Evolutionary conservation across 1,140 invertebrate species (phyloP), one percentile per base, ranked within the genome.

Genomic region (Drosophila sp.): DNA sequence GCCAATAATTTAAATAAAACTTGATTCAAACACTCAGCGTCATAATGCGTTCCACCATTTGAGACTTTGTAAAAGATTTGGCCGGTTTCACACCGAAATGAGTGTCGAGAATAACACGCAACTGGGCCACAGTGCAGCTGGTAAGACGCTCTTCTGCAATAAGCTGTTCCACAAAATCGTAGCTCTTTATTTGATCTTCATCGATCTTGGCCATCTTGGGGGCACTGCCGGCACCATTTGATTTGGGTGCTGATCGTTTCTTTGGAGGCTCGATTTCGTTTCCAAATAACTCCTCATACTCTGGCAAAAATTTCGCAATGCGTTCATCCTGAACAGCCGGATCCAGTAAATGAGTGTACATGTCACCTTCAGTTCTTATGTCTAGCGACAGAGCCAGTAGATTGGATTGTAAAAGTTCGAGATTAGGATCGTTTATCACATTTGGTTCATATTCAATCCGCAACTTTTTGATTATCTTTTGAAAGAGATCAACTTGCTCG

Each of bases 391-490:
- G 63, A 2, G 78, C 83, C 0, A 92, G 54, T 29, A 92, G 56
- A 65, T 91, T 92, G 0, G 89, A 64, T 40, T 91, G 91, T 30
- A 92, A 33, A 32, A 69, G 44, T 7, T 92, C 89, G 32, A 92
- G 70, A 35, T 60, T 75, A 3, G 91, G 91, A 72, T 92, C 91
- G 38, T 76, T 89, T 17, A 92, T 81, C 1, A 85, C 60, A 64
- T 80, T 80, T 4, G 91, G 86, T 40, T 90, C 75, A 64, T 90
- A 92, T n/a, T 89, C 76, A 0, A 92, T 60, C 0, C 79, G 82
- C 3, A 92, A 73, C 54, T 90, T 90, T 11, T 83, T 80, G 8
- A 91, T 83, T 27, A 92, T 56, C 47, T 92, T 92, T 40, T 90
- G 58, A 32, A 90, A 90, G 23, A 90, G 47, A 17, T 86, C 71